These are phyloP conservation scores for Microcebus lehilahytsara DNA, from an alignment of 2,113 vertebrate genomes.

Conservation along the genomic window DNA sequence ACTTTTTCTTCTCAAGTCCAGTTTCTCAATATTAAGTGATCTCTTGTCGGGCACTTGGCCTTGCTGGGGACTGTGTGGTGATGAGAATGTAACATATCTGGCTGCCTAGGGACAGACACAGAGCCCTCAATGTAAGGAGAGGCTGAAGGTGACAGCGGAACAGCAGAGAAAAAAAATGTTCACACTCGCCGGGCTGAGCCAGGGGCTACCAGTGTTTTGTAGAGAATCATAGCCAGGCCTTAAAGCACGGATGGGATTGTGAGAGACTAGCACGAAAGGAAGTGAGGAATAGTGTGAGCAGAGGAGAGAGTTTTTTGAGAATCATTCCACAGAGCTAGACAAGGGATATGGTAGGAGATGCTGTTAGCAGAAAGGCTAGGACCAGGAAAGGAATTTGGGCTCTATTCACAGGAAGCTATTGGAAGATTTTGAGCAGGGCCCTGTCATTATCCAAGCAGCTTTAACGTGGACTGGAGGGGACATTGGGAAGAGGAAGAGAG, in stretches of 20 bases:
- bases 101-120: neutral
- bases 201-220: neutral
- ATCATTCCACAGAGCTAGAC: neutral
- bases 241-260: neutral
- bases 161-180: neutral
- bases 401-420: neutral
- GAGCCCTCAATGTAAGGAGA: no score
- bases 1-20: neutral
- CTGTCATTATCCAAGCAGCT: neutral
- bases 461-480: neutral
- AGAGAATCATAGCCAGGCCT: neutral
- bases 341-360: neutral
- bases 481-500: neutral
- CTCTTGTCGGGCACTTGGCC: neutral
- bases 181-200: neutral
- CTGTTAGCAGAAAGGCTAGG: neutral
- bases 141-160: neutral
- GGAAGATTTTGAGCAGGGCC: neutral
- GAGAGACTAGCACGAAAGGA: neutral
- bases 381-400: neutral
- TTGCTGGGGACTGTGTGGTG: neutral
- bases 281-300: neutral
- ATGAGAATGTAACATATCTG: neutral
- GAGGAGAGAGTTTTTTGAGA: neutral
- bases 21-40: neutral